phyloP scores from a whole-genome alignment of 1,140 invertebrate species.

The Aphaenogaster floridana region DNA sequence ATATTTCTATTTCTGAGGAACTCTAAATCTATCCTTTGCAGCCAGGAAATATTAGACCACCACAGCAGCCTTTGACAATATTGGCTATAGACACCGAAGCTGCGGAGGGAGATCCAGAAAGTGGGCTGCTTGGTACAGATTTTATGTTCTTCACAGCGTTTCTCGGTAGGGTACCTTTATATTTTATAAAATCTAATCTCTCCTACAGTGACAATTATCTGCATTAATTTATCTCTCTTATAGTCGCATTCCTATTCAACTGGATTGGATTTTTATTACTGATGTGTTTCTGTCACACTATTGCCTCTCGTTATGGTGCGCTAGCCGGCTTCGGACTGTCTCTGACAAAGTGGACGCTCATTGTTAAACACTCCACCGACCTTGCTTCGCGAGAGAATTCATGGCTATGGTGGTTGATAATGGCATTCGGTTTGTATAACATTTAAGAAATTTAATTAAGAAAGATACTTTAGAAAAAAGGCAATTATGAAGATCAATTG shows the following conservation, averaged over 20 bases:
- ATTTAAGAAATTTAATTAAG: conserved; percentile 43
- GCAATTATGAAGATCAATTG: background rate
- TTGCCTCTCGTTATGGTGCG: conserved; percentile 96
- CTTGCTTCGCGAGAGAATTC: conserved; percentile 94
- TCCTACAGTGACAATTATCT: conserved; percentile 30
- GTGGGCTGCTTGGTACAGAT: conserved; percentile 93
- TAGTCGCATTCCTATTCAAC: conserved; percentile 96
- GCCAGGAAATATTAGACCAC: conserved; percentile 85
- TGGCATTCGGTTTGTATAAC: conserved; percentile 92
- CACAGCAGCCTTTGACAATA: conserved; percentile 89
- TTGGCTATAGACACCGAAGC: conserved; percentile 91
- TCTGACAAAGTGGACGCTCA: conserved; percentile 97
- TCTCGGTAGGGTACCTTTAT: conserved; percentile 89
- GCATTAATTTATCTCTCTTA: conserved; percentile 65
- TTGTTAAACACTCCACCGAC: conserved; percentile 96
- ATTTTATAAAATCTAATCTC: conserved; percentile 29
- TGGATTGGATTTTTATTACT: conserved; percentile 97
- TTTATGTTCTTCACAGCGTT: conserved; percentile 96
- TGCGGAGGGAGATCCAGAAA: conserved; percentile 91
- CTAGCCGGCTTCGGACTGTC: conserved; percentile 97
- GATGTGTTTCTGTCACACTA: conserved; percentile 97
- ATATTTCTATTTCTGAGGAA: background rate
- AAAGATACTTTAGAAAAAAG: conserved; percentile 9
- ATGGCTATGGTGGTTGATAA: conserved; percentile 96
- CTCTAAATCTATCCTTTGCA: conserved; percentile 78